A percentile compares a stretch with the other conserved stretches of the same genome.
Conservation (phyloP, 2,797 vertebrate genomes). For the Morelia viridis region DNA sequence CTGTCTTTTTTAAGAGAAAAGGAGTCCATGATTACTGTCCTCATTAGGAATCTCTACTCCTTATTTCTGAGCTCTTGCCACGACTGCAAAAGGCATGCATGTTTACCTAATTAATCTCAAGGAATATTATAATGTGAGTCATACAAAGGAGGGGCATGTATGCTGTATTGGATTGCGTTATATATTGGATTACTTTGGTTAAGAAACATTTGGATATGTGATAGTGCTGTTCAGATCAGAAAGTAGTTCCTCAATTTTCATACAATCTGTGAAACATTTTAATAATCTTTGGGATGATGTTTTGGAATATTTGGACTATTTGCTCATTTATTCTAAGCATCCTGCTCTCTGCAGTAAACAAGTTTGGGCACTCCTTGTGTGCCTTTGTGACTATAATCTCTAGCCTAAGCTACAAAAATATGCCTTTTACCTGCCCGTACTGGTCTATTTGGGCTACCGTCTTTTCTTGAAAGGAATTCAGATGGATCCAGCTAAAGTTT, state of each 20-base stretch:
- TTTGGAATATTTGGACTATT: neutral
- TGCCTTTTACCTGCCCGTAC: neutral
- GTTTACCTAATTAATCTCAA: neutral
- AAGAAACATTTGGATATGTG: neutral
- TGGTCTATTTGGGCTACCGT: neutral
- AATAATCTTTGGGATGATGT: too few species aligned
- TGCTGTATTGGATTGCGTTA: neutral
- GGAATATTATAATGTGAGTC: neutral
- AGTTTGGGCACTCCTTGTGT: neutral
- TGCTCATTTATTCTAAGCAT: neutral
- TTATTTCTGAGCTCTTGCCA: neutral
- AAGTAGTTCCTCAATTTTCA: neutral
- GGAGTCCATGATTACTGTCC: neutral
- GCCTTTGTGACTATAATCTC: neutral
- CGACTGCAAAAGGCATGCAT: neutral
- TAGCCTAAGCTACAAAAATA: neutral
- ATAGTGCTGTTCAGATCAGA: neutral
- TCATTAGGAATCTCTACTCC: neutral
- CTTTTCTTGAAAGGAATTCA: neutral
- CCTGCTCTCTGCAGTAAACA: neutral
- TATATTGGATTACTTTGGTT: neutral
- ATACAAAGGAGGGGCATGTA: neutral
- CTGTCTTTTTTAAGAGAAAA: neutral
- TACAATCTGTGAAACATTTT: neutral
- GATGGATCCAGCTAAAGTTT: neutral